A percentile compares a stretch with the other conserved stretches of the same genome.
phyloP scores from a whole-genome alignment of 1,140 invertebrate genomes.

The Drosophila paulistorum region DNA sequence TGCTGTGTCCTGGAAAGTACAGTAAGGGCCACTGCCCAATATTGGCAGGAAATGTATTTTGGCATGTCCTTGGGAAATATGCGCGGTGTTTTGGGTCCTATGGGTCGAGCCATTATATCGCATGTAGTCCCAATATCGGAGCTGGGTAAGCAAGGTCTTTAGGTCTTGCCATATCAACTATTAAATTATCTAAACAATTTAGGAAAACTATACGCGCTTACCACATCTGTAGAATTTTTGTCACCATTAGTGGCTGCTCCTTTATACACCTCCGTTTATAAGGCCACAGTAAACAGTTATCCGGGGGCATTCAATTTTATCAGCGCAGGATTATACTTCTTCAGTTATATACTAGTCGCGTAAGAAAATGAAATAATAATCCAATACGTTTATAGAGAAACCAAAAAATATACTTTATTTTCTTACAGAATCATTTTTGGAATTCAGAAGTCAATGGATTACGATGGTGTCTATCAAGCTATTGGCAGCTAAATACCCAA shows the following conservation, averaged over 20 bases:
- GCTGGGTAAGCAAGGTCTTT: conserved; percentile 84
- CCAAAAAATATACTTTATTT: background rate
- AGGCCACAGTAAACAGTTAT: conserved; percentile 83
- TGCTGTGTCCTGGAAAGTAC: conserved; percentile 83
- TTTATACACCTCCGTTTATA: conserved; percentile 86
- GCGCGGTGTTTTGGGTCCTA: conserved; percentile 85
- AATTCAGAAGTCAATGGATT: background rate
- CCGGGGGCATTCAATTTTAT: conserved; percentile 85
- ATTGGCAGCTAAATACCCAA: background rate
- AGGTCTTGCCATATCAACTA: background rate
- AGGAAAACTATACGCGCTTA: conserved; percentile 87
- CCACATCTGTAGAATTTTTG: conserved; percentile 86
- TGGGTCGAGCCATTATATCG: conserved; percentile 86
- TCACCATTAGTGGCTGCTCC: conserved; percentile 85
- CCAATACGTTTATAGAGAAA: background rate
- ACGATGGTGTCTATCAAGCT: background rate
- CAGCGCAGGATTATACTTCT: conserved; percentile 73
- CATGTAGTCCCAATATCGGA: conserved; percentile 87
- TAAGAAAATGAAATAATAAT: conserved; percentile 69
- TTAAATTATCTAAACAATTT: background rate
- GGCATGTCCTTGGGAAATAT: conserved; percentile 84
- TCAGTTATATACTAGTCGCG: conserved; percentile 83
- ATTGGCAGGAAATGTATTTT: conserved; percentile 87
- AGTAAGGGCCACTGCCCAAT: conserved; percentile 84
- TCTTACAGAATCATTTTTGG: background rate